Evolutionary conservation across 2,888 invertebrate genomes (phyloP), one percentile per base, ranked within the genome.

Genomic region (Sarcophaga caerulescens): DNA sequence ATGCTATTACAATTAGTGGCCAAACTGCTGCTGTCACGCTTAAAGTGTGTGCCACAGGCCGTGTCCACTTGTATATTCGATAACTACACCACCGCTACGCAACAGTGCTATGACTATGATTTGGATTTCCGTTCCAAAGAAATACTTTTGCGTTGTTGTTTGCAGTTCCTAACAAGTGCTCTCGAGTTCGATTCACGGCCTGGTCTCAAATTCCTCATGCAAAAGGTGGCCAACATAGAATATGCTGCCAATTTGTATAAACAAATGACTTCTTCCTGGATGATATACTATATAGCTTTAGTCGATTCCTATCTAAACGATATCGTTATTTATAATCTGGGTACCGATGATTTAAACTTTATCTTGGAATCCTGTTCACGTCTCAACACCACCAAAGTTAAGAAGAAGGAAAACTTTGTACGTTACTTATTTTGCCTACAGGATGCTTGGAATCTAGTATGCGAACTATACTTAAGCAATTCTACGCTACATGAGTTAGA

Each of bases 1-100:
- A 97, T 98, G 95, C 94, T 98, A 76, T 94, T 98, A 52, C 98
- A 98, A 93, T 96, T 98, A 77, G 96, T 98, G 85, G 98, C 98
- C 4, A 97, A 96, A 89, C 94, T 98, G 19, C 94, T 99, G 21
- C 94, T 98, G 62, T 97, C 98, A 90, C 96, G 96, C 3, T 95
- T 96, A 25, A 95, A 95, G 89, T 94, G 94, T 89, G 95, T 95
- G 88, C 93, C 95, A 66, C 92, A 95, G 66, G 95, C 95, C 44
- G 93, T 93, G 1, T 93, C 93, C 74, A 92, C 93, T 0, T 93
- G 93, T 88, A 93, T 93, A 45, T 93, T 93, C 60, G 93, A 93
- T 45, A 93, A 93, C 52, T 93, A 93, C 74, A 90, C 92, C 17
- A 89, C 92, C 91, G 94, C 92, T 92, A 94, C 91, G 91, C 94